Base-by-base conservation (phyloP, 2,797 vertebrate species). In the Notolabrus celidotus region DNA sequence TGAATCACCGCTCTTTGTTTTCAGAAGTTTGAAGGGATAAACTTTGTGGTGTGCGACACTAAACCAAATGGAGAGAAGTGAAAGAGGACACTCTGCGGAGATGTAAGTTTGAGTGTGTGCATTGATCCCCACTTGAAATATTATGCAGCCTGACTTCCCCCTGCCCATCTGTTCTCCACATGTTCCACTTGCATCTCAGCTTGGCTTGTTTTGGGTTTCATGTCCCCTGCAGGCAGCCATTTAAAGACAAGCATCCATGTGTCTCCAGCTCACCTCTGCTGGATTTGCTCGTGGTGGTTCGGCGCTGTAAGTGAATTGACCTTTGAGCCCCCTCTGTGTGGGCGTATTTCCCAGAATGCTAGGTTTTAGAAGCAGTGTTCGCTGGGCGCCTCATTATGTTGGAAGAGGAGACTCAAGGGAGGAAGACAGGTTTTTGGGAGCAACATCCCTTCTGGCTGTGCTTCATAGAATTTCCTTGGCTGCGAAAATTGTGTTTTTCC, bases 271-370 rank as follows among this genome's bases (percentile, higher is more conserved):
- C 85, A 88, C 88, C 89, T 90, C 77, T 71, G 83, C 59, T 65
- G 63, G 59, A 82, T 65, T 65, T 7, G 12, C 81, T 74, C 60
- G 59, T 62, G 84, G 79, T 82, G 85, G 69, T 85, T 79, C 60
- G 20, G 72, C 64, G 42, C 70, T 83, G 66, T 84, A 85, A 92
- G 82, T 74, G 67, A 89, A 87, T 85, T 91, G 91, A 92, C 91
- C 81, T 87, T 27, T 74, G 65, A 74, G 80, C 79, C 64, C 67
- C 57, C 55, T 77, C 79, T 54, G 65, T 57, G 81, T 85, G 85
- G 88, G 75, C 43, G 69, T 75, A 71, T 84, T 89, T 88, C 88
- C 84, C 88, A 84, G 79, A 83, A 85, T 79, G 42, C 67, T 34
- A 25, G 59, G 66, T 81, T 81, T 81, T 74, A 12, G 71, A 82